Evolutionary conservation across 2,888 invertebrate genomes (phyloP).

Genomic region (Polyommatus icarus): DNA sequence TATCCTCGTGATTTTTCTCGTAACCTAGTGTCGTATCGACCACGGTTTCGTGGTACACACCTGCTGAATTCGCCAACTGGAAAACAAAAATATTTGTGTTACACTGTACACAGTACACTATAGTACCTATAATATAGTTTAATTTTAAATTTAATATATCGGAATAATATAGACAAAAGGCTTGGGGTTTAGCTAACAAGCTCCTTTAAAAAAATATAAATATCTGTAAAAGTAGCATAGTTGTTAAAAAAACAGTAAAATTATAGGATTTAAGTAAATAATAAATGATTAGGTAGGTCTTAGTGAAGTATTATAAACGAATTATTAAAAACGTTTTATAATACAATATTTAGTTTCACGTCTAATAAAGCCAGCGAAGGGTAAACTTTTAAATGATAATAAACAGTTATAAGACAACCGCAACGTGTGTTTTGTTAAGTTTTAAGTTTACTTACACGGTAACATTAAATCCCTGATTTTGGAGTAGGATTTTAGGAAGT

Average conservation of each 20-base stretch:
- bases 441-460: neutral
- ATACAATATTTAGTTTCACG: neutral
- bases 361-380: conserved; percentile 13
- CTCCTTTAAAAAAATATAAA: no score
- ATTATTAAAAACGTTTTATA: neutral
- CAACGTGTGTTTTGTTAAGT: neutral
- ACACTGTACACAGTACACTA: neutral
- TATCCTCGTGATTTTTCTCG: conserved; percentile 43
- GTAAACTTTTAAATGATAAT: conserved; percentile 17
- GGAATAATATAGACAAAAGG: no score
- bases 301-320: neutral
- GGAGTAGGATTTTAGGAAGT: no score
- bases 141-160: no score
- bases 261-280: neutral
- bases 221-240: no score
- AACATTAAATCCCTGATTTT: no score
- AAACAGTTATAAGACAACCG: conserved; percentile 5
- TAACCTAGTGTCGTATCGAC: conserved; percentile 40
- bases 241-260: no score
- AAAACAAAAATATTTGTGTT: neutral
- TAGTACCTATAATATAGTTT: no score
- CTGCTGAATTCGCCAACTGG: conserved; percentile 43
- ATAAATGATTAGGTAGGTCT: neutral
- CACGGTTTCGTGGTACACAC: conserved; percentile 54
- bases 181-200: no score